These are phyloP conservation scores for Aspidiotus destructor DNA, from an alignment of 2,888 invertebrate species.

Conservation along the genomic window DNA sequence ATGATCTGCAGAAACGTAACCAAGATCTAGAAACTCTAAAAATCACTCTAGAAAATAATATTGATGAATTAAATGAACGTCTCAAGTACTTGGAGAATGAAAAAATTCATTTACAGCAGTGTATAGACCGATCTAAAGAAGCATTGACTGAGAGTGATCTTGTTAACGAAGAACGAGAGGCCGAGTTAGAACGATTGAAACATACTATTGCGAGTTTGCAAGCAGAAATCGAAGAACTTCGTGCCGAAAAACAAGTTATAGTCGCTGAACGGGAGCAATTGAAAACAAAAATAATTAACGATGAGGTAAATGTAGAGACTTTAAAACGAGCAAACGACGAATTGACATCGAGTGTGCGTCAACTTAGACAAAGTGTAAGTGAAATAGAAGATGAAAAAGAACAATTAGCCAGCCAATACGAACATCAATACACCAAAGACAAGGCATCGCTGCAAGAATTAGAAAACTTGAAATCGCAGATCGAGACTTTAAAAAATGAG, in stretches of 20 bases:
- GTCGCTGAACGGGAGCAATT: background rate
- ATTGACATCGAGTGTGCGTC: background rate
- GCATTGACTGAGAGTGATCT: background rate
- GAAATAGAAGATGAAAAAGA: background rate
- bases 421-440: background rate
- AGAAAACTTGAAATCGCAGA: background rate
- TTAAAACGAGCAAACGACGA: background rate
- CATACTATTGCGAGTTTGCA: background rate
- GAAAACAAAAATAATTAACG: background rate
- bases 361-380: background rate
- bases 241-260: background rate
- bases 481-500: background rate
- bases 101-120: background rate
- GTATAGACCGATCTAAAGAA: background rate
- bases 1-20: slow-evolving; percentile 3
- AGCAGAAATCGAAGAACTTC: background rate
- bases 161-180: background rate
- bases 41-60: background rate
- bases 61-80: background rate
- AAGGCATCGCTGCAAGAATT: background rate
- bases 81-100: background rate
- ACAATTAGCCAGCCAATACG: background rate
- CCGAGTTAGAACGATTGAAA: background rate
- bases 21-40: background rate
- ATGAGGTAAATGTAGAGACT: background rate